Evolutionary conservation across 2,888 invertebrate genomes (phyloP).

Genomic region (Hermaeophaga mercurialis): DNA sequence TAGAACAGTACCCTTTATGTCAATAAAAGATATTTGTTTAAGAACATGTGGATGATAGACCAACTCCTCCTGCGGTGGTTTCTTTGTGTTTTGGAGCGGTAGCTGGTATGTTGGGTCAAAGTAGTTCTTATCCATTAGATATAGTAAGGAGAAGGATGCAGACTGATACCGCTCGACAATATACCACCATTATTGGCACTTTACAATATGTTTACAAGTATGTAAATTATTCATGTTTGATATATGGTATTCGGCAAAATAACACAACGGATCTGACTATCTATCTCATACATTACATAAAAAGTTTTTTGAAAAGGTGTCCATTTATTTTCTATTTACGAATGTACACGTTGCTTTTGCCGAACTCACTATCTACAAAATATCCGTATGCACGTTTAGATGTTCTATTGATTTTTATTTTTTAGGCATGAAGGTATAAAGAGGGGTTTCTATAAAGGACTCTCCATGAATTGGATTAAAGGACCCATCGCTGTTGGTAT

Average conservation of each 20-base stretch:
- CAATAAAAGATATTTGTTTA: constrained; percentile 30
- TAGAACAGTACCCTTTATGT: too few species aligned
- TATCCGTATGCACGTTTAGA: not conserved
- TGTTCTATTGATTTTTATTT: constrained; percentile 37
- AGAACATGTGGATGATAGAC: constrained; percentile 46
- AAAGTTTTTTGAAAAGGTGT: too few species aligned
- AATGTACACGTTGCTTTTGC: too few species aligned
- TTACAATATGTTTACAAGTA: constrained; percentile 73
- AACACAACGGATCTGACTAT: too few species aligned
- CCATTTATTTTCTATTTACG: too few species aligned
- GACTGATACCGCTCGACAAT: constrained; percentile 63
- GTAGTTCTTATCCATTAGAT: constrained; percentile 95
- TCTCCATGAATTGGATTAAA: constrained; percentile 99
- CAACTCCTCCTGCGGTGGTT: constrained; percentile 59
- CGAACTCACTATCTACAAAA: too few species aligned
- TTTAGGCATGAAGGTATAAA: constrained; percentile 84
- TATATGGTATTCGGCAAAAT: too few species aligned
- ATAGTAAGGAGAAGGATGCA: constrained; percentile 76
- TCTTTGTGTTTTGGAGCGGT: constrained; percentile 84
- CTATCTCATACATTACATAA: too few species aligned
- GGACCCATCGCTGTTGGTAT: constrained; percentile 92
- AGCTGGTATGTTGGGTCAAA: constrained; percentile 93
- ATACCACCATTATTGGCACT: constrained; percentile 70
- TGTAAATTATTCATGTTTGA: constrained; percentile 40
- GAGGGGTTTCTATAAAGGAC: constrained; percentile 94